phyloP scores from a whole-genome alignment of 2,113 vertebrate genomes.

The Apus apus region DNA sequence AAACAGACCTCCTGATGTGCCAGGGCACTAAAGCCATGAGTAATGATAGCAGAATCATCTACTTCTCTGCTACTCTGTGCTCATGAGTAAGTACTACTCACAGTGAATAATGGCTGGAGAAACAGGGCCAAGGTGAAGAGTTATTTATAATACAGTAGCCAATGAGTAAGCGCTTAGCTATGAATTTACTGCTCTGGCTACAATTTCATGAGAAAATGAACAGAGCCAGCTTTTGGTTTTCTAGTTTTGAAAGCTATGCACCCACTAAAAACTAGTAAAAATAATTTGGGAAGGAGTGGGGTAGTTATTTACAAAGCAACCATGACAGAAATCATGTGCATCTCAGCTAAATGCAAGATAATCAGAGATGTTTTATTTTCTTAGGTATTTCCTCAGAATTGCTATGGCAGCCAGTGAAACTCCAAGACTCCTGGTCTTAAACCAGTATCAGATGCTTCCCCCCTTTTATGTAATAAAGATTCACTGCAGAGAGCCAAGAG shows the following conservation, averaged over 20 bases:
- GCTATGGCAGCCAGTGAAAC: neutral
- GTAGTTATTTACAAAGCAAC: neutral
- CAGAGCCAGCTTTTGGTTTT: constrained; percentile 1
- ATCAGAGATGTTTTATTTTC: neutral
- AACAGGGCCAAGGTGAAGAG: constrained; percentile 42
- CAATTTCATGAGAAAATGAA: constrained; percentile 32
- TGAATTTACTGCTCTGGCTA: constrained; percentile 58
- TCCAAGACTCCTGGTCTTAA: neutral
- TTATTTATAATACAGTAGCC: constrained; percentile 63
- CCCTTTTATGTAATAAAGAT: neutral
- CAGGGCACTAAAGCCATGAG: neutral
- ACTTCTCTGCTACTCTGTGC: neutral
- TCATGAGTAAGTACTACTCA: neutral
- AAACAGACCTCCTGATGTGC: neutral
- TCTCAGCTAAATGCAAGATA: neutral
- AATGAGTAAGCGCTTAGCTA: constrained; percentile 43
- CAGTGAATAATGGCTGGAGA: constrained; percentile 27
- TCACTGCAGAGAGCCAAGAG: neutral
- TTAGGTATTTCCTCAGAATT: neutral
- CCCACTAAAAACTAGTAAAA: neutral
- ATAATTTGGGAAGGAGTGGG: neutral
- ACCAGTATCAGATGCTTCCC: neutral
- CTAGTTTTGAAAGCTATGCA: constrained; percentile 11
- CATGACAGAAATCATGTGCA: neutral
- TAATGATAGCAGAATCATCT: neutral